Evolutionary conservation across 2,797 vertebrate species (phyloP).

Genomic region (Helostoma temminkii): DNA sequence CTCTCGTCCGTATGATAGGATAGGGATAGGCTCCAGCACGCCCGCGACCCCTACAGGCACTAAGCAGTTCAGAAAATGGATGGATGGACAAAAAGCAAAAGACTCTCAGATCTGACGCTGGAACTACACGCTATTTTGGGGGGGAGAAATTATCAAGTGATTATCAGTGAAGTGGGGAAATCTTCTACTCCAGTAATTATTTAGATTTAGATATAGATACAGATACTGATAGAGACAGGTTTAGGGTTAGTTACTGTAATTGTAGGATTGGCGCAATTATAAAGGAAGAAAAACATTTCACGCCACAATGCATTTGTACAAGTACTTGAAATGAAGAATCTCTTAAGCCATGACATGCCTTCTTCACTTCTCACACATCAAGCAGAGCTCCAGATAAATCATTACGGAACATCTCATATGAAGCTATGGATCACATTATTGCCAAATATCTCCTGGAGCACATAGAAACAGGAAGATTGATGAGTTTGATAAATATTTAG

Average conservation of each 20-base stretch:
- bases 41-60: too few relatives aligned
- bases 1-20: too few relatives aligned
- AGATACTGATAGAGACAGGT: conserved; percentile 21
- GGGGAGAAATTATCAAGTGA: too few relatives aligned
- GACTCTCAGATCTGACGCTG: too few relatives aligned
- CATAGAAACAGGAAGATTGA: conserved; percentile 68
- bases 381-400: conserved; percentile 58
- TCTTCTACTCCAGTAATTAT: not conserved
- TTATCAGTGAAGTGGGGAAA: not conserved
- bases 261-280: conserved; percentile 24
- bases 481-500: conserved; percentile 76
- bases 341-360: conserved; percentile 8
- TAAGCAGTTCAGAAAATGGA: too few relatives aligned
- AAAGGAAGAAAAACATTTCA: not conserved
- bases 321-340: conserved; percentile 21
- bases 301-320: not conserved
- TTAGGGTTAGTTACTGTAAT: conserved; percentile 10
- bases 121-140: too few relatives aligned
- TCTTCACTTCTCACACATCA: conserved; percentile 39
- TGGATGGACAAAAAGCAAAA: too few relatives aligned
- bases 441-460: conserved; percentile 62
- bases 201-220: not conserved
- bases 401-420: conserved; percentile 50
- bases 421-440: conserved; percentile 37
- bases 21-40: too few relatives aligned